phyloP scores from a whole-genome alignment of 2,888 invertebrate species.

The Branchipolynoe longqiensis region DNA sequence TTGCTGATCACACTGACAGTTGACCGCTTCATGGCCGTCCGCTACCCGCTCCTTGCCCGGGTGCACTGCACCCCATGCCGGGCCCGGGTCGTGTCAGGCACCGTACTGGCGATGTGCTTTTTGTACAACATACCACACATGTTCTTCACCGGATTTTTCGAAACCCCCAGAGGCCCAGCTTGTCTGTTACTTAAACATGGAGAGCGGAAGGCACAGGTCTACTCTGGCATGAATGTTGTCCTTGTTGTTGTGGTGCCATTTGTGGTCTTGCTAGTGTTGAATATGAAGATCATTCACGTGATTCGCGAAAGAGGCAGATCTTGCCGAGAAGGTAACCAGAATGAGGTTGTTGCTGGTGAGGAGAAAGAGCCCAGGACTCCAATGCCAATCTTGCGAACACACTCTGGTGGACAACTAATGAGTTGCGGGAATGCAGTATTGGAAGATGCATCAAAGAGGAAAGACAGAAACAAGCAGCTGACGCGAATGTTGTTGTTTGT shows the following conservation, averaged over 20 bases:
- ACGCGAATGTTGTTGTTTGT: slow-evolving; percentile 34
- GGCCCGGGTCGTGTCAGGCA: neutral
- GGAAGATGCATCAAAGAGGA: neutral
- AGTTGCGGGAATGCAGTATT: neutral
- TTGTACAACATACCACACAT: slow-evolving; percentile 29
- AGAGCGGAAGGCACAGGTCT: neutral
- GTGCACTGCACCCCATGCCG: slow-evolving; percentile 29
- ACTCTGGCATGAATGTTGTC: neutral
- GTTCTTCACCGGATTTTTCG: neutral
- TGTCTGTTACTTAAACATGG: neutral
- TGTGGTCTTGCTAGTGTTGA: neutral
- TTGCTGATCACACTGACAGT: slow-evolving; percentile 1
- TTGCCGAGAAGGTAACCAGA: too few relatives aligned
- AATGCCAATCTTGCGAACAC: neutral
- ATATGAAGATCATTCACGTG: slow-evolving; percentile 20
- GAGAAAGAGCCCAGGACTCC: neutral
- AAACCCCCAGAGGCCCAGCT: neutral
- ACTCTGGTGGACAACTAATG: neutral
- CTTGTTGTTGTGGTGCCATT: neutral
- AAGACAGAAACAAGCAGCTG: slow-evolving; percentile 14
- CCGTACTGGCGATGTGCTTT: neutral
- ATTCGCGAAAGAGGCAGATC: neutral
- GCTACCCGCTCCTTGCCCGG: neutral
- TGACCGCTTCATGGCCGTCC: slow-evolving; percentile 22
- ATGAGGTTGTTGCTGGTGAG: too few relatives aligned